phyloP scores from a whole-genome alignment of 2,888 invertebrate species.

The Branchinecta sandiegonensis region DNA sequence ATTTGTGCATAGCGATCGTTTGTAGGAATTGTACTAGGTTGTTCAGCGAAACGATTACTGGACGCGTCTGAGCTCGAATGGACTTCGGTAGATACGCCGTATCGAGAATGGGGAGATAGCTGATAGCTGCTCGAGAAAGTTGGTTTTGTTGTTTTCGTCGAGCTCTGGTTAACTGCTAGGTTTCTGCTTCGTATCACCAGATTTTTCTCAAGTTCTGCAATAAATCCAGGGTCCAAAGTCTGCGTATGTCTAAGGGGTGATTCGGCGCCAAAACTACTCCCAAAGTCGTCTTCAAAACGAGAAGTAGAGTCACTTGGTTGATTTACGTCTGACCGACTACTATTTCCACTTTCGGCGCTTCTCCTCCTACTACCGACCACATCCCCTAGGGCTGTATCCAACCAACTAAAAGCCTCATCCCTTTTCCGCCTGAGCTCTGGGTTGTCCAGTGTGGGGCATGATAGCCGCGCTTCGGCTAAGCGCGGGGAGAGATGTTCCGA shows the following conservation, averaged over 20 bases:
- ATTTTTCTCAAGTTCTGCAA: conserved; percentile 50
- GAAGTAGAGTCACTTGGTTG: too few species aligned
- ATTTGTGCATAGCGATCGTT: conserved; percentile 11
- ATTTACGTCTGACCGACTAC: too few species aligned
- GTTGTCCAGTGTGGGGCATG: conserved; percentile 19
- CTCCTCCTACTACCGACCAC: conserved; percentile 25
- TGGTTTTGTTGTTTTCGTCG: neutral
- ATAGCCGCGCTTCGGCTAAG: conserved; percentile 14
- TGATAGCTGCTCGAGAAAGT: too few species aligned
- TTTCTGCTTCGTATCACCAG: conserved; percentile 33
- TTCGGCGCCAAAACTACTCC: too few species aligned
- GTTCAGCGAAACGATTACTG: neutral
- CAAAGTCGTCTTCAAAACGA: too few species aligned
- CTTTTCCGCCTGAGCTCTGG: conserved; percentile 28
- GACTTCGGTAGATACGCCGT: too few species aligned
- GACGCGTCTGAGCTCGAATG: neutral
- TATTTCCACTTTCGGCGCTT: neutral
- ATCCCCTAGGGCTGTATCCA: conserved; percentile 33
- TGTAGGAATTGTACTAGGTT: too few species aligned
- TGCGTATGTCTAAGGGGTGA: too few species aligned
- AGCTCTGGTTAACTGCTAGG: neutral
- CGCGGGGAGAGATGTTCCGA: conserved; percentile 26
- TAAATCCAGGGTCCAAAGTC: conserved; percentile 42
- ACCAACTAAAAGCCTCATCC: conserved; percentile 37
- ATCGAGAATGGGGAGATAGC: too few species aligned